Percentiles rank a stretch among this genome's conserved stretches.
These are phyloP conservation scores for Mongoloraphidia duomilia DNA, from an alignment of 2,888 invertebrate genomes.

Conservation along the genomic window DNA sequence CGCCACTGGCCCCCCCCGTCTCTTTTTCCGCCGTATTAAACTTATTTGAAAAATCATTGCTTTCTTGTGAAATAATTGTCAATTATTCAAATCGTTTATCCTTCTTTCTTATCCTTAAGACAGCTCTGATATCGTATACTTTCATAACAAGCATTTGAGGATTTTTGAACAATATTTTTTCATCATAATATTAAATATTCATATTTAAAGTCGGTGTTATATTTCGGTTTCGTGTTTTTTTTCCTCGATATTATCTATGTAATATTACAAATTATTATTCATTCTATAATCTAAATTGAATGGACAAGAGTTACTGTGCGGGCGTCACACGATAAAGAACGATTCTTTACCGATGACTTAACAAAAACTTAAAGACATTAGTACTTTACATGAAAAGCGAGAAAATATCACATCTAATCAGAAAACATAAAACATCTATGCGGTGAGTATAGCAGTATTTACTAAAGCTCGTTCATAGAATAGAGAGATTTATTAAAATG, in stretches of 20 bases:
- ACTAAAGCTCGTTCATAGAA: too few species aligned
- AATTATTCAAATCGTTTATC: too few species aligned
- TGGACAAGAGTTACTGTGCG: conserved; percentile 32
- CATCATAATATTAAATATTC: not conserved
- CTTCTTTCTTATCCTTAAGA: not conserved
- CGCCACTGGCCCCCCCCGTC: too few species aligned
- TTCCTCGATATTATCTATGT: not conserved
- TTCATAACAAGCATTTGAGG: not conserved
- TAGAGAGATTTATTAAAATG: too few species aligned
- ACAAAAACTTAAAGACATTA: conserved; percentile 1
- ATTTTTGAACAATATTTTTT: not conserved
- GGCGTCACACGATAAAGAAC: conserved; percentile 20
- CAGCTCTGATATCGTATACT: not conserved
- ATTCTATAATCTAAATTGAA: conserved; percentile 4
- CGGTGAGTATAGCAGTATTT: too few species aligned
- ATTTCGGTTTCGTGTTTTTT: not conserved
- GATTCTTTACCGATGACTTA: conserved; percentile 4
- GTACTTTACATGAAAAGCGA: too few species aligned
- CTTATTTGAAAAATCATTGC: too few species aligned
- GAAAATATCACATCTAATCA: too few species aligned
- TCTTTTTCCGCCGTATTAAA: too few species aligned
- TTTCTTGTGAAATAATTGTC: too few species aligned
- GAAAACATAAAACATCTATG: too few species aligned
- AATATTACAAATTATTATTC: not conserved
- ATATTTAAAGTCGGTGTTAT: not conserved